Percentiles rank a stretch among this genome's conserved stretches.
phyloP scores from a whole-genome alignment of 2,888 invertebrate species.

The Macrosoma leucophasiata region DNA sequence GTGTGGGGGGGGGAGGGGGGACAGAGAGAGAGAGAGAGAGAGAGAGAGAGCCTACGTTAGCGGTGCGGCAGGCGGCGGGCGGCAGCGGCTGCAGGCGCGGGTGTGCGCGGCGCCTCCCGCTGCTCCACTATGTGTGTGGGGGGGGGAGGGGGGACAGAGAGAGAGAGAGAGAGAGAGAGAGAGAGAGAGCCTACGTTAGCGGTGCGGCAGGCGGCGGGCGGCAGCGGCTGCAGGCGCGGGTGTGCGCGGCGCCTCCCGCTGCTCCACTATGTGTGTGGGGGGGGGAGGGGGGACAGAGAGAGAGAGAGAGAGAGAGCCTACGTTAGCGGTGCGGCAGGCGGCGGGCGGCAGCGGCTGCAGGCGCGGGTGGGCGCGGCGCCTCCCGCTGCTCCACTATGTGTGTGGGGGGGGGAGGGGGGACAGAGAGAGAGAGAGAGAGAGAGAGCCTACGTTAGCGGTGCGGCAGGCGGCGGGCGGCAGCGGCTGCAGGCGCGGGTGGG shows the following conservation, averaged over 20 bases:
- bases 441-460: constrained; percentile 89
- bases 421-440: too few species aligned
- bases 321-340: constrained; percentile 94
- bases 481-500: constrained; percentile 79
- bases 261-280: neutral
- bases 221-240: neutral
- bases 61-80: constrained; percentile 91
- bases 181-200: constrained; percentile 87
- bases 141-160: too few species aligned
- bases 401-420: too few species aligned
- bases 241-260: neutral
- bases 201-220: constrained; percentile 81
- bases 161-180: too few species aligned
- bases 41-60: constrained; percentile 86
- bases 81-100: constrained; percentile 78
- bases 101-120: constrained; percentile 71
- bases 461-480: constrained; percentile 85
- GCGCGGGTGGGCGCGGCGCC: constrained; percentile 76
- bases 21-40: too few species aligned
- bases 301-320: too few species aligned
- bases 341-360: constrained; percentile 80
- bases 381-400: too few species aligned
- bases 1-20: too few species aligned
- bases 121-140: too few species aligned
- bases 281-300: too few species aligned